Evolutionary conservation across 2,113 vertebrate genomes (phyloP), one percentile per base, ranked within the genome.

Genomic region (Aptenodytes patagonicus): DNA sequence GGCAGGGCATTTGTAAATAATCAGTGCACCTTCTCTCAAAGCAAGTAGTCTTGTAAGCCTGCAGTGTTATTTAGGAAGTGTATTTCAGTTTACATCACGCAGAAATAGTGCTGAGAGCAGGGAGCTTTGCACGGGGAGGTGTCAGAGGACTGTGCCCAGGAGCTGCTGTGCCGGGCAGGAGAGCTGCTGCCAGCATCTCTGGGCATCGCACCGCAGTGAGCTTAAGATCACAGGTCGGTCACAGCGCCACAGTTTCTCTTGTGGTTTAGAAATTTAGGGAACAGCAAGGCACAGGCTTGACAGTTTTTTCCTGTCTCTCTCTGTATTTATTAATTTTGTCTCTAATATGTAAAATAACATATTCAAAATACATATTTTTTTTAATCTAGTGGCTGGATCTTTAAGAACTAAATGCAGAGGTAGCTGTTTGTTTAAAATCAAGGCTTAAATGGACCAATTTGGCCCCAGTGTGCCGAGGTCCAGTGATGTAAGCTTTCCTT

Each of bases 241-340:
- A 1, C 26, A 29, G 1, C 7, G 1, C 62, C 32, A 4, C 4
- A 1, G 9, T 2, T 57, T 36, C 42, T 40, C 32, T 17, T 24
- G 32, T 82, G 54, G 21, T 78, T 80, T 12, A 28, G 64, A 54
- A 60, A 72, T 34, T 10, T 26, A 32, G 77, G 28, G 69, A 21
- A 18, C 18, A 36, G 10, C 65, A 71, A 34, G 51, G 60, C 71
- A 61, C 34, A 73, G 58, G 1, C 9, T 52, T 29, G 32, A 15
- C 6, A 3, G 6, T 7, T 49, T 57, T 12, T 21, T 4, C 9
- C 25, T 36, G 4, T 51, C 16, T 61, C n/a, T 49, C 22, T 79
- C 42, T 9, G 0, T 84, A 51, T 71, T 79, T 76, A 36, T 69
- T 76, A 7, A 42, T 47, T 85, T 87, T 78, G 24, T 34, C 34